Base-by-base conservation (phyloP, 2,888 invertebrate species). In the Rhyacophila evoluta region DNA sequence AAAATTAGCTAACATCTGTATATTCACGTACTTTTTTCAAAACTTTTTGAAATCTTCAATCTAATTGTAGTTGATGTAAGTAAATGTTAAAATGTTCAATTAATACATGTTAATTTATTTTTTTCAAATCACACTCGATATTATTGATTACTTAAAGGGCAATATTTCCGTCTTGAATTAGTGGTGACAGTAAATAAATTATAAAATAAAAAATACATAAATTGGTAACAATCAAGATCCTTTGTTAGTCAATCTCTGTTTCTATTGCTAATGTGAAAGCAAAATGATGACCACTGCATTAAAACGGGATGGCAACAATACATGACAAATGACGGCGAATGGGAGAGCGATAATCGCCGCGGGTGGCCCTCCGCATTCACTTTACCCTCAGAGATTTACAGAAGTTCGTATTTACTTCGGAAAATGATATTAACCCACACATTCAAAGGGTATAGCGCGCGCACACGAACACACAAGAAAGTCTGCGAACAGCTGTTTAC, bases 361-460 rank as follows among this genome's bases (percentile, higher is more conserved):
- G 55, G 55, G 55, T 55, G 55, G 55, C 55, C 55, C 55, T 55
- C 55, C 55, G 55, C 19, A 19, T 55, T 55, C 55, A 25, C 41
- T 25, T 55, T 19, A 55, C 55, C 55, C 55, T 55, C 55, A 19
- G 19, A 55, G 55, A 55, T 55, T 55, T 25, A 55, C 55, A 55
- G 55, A 55, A 55, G 55, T 55, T 55, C 55, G 10, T 55, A 55
- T 19, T 19, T 25, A 55, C 55, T 55, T 19, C 12, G 25, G 55
- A 55, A 55, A 55, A 55, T 55, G 55, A 55, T 55, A 55, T 19
- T 55, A 55, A 5, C 39, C 39, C 10, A 55, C 55, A 41, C 41
- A 41, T 15, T 1, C 38, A 38, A n/a, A n/a, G n/a, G n/a, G n/a
- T 38, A 38, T 12, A 1, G 38, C 12, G n/a, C 12, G 11, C 2